Evolutionary conservation across 2,797 vertebrate species (phyloP), one percentile per base, ranked within the genome.

Genomic region (Morus bassanus): DNA sequence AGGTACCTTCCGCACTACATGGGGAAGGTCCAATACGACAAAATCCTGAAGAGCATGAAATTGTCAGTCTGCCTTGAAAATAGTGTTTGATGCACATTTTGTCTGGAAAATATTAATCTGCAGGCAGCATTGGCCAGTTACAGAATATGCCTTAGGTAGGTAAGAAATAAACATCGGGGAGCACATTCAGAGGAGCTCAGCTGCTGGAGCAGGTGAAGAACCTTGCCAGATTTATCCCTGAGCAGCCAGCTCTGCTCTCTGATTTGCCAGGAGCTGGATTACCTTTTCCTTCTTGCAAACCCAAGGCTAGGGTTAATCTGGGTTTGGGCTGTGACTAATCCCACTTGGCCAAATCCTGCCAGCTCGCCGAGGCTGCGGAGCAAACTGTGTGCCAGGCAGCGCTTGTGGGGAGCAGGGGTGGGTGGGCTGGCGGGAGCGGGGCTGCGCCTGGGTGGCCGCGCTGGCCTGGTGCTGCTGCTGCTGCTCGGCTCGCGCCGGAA

Each of bases 11-110:
- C 54, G 67, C 28, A 11, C 33, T 43, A 77, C 80, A 7, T 11
- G 7, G 88, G 50, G 59, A 24, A 80, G 39, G 41, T 53, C 48
- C 35, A 81, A 56, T 28, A 79, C 76, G 65, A 69, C 80, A 69
- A 75, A 96, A 76, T 93, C 78, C 84, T 28, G 21, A 43, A 70
- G 13, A 85, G 63, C 18, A 7, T 69, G 70, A 91, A 94, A 86
- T 77, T 88, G 33, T 95, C 86, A 48, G 17, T 87, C 67, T 91
- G 75, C 69, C 21, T 1, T 89, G 81, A 93, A 95, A 95, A 74
- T 7, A 28, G 73, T 39, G 30, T 82, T 94, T 83, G 83, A 83
- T 79, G 13, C 67, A 72, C n/a, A 30, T 68, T 63, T 45, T 18
- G 13, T 82, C 45, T 91, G 73, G 73, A 84, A 70, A 88, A 60